Evolutionary conservation across 2,888 invertebrate genomes (phyloP).

Genomic region (Saturnia pavonia): DNA sequence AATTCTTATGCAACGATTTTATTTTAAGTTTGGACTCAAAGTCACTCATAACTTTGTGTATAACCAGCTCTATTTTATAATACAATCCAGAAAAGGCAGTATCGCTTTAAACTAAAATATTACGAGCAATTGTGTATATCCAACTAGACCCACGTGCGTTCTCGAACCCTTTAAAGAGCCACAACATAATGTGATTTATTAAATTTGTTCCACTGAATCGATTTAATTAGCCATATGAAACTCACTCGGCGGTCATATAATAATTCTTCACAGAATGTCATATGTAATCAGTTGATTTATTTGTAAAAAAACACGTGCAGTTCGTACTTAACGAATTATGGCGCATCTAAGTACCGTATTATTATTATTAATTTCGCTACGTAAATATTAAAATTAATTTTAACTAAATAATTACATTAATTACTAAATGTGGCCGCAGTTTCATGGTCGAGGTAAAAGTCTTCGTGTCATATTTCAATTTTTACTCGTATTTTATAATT

Average conservation of each 20-base stretch:
- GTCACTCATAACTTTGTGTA: not conserved
- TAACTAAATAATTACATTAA: too few species aligned
- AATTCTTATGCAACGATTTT: not conserved
- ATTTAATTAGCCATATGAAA: slow-evolving; percentile 27
- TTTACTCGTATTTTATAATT: too few species aligned
- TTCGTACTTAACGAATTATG: not conserved
- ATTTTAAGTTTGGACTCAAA: not conserved
- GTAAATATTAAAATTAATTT: not conserved
- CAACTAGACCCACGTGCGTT: slow-evolving; percentile 21
- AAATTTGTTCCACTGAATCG: slow-evolving; percentile 25
- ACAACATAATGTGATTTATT: slow-evolving; percentile 25
- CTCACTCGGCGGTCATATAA: slow-evolving; percentile 20
- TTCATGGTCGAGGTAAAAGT: too few species aligned
- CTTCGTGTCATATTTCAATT: too few species aligned
- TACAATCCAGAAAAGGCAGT: not conserved
- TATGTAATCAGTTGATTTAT: slow-evolving; percentile 23
- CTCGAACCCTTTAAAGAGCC: not conserved
- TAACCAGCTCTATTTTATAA: not conserved
- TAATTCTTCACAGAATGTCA: slow-evolving; percentile 26
- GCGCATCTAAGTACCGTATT: too few species aligned
- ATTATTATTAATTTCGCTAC: not conserved
- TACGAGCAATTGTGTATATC: slow-evolving; percentile 10
- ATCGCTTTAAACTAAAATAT: slow-evolving; percentile 12
- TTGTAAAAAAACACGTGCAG: slow-evolving; percentile 6
- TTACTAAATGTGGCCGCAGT: too few species aligned